Percentiles rank a stretch among this genome's conserved stretches.
Evolutionary conservation across 2,113 vertebrate species (phyloP).

Genomic region (Patagioenas fasciata): DNA sequence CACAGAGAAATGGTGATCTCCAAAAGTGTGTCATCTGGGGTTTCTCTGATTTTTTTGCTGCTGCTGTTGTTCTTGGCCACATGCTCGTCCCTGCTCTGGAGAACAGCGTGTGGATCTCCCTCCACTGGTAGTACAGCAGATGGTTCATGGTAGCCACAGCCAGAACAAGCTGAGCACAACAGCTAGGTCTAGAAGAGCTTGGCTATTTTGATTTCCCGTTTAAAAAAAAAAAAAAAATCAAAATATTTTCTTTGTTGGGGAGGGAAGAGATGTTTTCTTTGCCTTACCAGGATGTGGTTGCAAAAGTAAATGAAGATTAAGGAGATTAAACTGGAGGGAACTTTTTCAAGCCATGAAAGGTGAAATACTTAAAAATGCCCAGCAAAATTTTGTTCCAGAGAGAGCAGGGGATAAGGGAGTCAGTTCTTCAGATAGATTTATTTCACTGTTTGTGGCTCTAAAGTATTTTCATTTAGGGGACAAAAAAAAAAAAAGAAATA

Average conservation of each 20-base stretch:
- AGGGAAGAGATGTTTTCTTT: neutral
- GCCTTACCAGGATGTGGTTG: neutral
- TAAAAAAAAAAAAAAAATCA: neutral
- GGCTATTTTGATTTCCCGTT: neutral
- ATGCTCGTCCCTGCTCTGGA: neutral
- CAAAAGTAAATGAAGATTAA: neutral
- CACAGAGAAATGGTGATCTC: accelerated
- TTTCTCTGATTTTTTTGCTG: neutral
- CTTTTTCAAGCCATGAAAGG: neutral
- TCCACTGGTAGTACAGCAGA: neutral
- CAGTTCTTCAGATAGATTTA: neutral
- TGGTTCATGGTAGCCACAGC: neutral
- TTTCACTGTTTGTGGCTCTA: neutral
- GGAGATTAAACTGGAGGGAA: neutral
- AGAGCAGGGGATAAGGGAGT: neutral
- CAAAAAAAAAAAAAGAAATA: neutral
- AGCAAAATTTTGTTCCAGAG: neutral
- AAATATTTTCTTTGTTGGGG: neutral
- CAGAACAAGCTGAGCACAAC: neutral
- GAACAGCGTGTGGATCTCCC: accelerated
- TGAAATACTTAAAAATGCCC: neutral
- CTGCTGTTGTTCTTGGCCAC: neutral
- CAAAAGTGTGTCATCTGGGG: neutral
- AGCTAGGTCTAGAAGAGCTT: neutral
- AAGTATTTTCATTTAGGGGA: neutral